Percentiles rank a stretch among this genome's conserved stretches.
phyloP scores from a whole-genome alignment of 2,888 invertebrate genomes.

The Microchrysa polita region DNA sequence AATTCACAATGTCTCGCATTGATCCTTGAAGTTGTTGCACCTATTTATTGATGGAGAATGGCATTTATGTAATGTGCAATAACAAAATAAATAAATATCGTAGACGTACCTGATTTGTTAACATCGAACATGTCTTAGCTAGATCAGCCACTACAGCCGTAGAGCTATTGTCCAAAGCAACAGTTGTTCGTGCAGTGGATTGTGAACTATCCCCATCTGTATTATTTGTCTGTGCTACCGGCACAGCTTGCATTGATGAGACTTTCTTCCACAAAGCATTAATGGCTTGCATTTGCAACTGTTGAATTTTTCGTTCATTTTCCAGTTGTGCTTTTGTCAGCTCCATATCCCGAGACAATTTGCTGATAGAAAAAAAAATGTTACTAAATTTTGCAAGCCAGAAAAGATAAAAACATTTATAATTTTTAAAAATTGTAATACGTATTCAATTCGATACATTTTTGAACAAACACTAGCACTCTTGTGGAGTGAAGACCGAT shows the following conservation, averaged over 20 bases:
- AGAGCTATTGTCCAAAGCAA: constrained; percentile 67
- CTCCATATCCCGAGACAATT: constrained; percentile 84
- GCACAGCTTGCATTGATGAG: constrained; percentile 69
- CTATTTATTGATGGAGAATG: constrained; percentile 61
- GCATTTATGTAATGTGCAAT: no score
- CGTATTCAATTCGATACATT: no score
- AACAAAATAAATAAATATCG: constrained; percentile 13
- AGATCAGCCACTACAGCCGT: constrained; percentile 74
- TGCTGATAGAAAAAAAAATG: constrained; percentile 67
- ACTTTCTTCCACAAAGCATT: constrained; percentile 90
- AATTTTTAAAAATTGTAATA: no score
- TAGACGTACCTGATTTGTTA: constrained; percentile 74
- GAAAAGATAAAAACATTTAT: no score
- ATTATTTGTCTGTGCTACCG: constrained; percentile 60
- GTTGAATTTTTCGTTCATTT: constrained; percentile 84
- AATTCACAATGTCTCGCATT: constrained; percentile 80
- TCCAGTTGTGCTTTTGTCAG: constrained; percentile 85
- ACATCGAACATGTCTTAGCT: constrained; percentile 77
- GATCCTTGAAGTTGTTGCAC: constrained; percentile 82
- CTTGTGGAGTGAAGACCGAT: no score
- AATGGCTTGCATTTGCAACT: constrained; percentile 90
- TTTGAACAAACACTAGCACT: no score
- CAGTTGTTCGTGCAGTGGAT: constrained; percentile 48
- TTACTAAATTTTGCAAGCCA: no score
- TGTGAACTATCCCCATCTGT: constrained; percentile 14